Base-by-base conservation (phyloP, 2,797 vertebrate species). In the Hafferia zeledoni region DNA sequence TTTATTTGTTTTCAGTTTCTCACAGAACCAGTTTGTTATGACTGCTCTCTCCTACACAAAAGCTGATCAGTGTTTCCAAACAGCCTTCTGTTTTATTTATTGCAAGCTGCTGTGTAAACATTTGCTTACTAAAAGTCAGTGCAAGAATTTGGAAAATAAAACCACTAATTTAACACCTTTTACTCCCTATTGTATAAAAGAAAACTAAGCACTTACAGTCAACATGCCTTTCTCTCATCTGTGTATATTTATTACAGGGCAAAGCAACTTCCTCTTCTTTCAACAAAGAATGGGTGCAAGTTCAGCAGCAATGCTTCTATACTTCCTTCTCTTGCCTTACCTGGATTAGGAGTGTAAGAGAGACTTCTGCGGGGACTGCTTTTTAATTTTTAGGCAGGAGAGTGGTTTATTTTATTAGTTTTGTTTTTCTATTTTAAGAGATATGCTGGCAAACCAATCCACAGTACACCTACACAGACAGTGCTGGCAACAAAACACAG, bases 21-120 rank as follows among this genome's bases (percentile, higher is more conserved):
- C 94, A 91, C 55, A 91, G 76, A 91, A 86, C 50, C 76, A 86
- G 88, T 91, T 86, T 96, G 94, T 95, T 95, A 72, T 93, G 92
- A 97, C 63, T 93, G 69, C 72, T 81, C 82, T 94, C 96, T 96
- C 96, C 96, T 72, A 96, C 96, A 95, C 91, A 96, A 93, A 97
- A 97, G 87, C 95, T 95, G 94, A 89, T 93, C 83, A 86, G 76
- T 82, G 76, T 83, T 95, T 93, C 65, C 85, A 94, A 75, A 78
- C 63, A 75, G 19, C 52, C 81, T 93, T 94, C 92, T 87, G 79
- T 91, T 91, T 91, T 94, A 83, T 83, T 92, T 93, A 88, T n/a
- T 19, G 39, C 70, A 93, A 93, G 63, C 50, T 76, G 37, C 44
- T 65, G 57, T 56, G 78, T 83, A 92, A 95, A 81, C 50, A 92